Evolutionary conservation across 2,888 invertebrate species (phyloP).

Genomic region (Sphaerophoria rueppellii): DNA sequence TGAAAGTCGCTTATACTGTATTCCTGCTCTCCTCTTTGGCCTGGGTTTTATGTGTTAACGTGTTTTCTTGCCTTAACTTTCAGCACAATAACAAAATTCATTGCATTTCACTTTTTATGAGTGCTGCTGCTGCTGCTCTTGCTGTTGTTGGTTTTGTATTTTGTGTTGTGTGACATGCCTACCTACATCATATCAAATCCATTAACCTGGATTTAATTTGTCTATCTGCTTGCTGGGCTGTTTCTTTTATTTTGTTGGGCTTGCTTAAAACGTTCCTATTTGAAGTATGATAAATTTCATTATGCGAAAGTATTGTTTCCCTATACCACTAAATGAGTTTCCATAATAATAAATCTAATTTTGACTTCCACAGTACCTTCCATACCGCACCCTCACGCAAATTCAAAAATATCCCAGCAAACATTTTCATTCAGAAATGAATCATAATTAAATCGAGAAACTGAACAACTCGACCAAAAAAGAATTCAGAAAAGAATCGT

Average conservation of each 20-base stretch:
- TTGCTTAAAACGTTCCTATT: slow-evolving; percentile 51
- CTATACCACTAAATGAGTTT: slow-evolving; percentile 27
- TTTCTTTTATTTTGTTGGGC: too few relatives aligned
- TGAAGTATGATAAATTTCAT: slow-evolving; percentile 72
- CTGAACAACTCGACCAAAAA: too few relatives aligned
- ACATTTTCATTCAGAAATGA: too few relatives aligned
- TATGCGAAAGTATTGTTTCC: slow-evolving; percentile 67
- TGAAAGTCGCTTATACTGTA: slow-evolving; percentile 25
- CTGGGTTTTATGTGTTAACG: neutral
- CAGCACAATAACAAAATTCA: slow-evolving; percentile 63
- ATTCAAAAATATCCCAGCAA: too few relatives aligned
- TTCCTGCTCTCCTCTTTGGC: slow-evolving; percentile 15
- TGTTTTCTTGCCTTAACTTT: slow-evolving; percentile 43
- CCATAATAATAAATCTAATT: slow-evolving; percentile 69
- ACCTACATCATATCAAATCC: slow-evolving; percentile 41
- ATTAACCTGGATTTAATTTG: slow-evolving; percentile 48
- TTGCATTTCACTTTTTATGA: slow-evolving; percentile 44
- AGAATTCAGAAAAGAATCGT: too few relatives aligned
- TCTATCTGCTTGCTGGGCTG: slow-evolving; percentile 1
- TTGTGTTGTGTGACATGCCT: too few relatives aligned
- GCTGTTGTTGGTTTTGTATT: neutral
- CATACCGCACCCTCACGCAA: too few relatives aligned
- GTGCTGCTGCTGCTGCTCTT: neutral
- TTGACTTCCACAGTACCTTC: slow-evolving; percentile 45
- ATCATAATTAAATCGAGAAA: too few relatives aligned